These are phyloP conservation scores for Darevskia mixta DNA, from an alignment of 2,797 vertebrate species.

Conservation along the genomic window DNA sequence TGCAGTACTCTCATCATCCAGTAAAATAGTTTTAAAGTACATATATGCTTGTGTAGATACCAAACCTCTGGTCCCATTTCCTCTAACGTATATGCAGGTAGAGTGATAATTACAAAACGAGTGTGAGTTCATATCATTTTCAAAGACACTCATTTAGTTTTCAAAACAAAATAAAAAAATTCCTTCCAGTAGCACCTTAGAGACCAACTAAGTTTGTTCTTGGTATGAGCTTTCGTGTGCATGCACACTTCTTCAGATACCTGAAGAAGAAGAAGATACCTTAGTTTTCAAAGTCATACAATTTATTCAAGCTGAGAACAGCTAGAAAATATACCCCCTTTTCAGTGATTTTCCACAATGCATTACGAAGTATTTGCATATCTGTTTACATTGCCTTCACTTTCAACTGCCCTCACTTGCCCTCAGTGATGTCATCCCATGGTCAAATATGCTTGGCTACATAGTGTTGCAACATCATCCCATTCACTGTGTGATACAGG, in stretches of 20 bases:
- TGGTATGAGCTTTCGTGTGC: no score
- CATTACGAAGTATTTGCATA: constrained; percentile 27
- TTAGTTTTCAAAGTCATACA: constrained; percentile 38
- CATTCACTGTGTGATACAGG: not conserved
- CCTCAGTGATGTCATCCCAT: not conserved
- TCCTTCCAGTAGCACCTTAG: no score
- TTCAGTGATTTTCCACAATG: not conserved
- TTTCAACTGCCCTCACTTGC: not conserved
- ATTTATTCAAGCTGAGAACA: not conserved
- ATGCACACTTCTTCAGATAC: no score
- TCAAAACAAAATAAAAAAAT: not conserved
- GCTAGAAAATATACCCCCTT: not conserved
- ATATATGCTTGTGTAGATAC: not conserved
- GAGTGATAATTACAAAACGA: constrained; percentile 6
- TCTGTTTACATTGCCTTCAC: not conserved
- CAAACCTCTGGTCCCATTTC: not conserved
- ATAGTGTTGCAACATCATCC: not conserved
- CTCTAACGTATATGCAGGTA: accelerated
- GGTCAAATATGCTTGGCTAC: not conserved
- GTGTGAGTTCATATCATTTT: constrained; percentile 23
- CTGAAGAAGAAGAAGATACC: no score
- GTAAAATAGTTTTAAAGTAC: not conserved
- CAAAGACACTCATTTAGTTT: constrained; percentile 36
- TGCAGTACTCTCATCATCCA: not conserved
- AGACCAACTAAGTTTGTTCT: no score